Evolutionary conservation across 2,797 vertebrate genomes (phyloP).

Genomic region (Austrolebias charrua): DNA sequence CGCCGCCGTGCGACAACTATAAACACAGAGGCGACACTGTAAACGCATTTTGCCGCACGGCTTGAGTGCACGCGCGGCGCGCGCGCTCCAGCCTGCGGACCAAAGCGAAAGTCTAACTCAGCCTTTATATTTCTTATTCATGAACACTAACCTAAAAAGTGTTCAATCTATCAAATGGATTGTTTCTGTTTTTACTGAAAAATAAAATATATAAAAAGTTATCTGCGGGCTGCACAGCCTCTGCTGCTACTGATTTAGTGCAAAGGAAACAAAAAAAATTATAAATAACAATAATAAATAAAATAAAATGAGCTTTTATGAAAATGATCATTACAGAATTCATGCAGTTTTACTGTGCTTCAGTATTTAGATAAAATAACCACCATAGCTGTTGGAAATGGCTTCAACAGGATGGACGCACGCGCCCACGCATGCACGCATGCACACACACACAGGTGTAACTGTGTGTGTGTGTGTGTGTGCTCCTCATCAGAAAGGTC

Average conservation of each 20-base stretch:
- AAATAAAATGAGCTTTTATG: neutral
- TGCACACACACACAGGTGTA: conserved; percentile 2
- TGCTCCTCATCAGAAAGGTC: conserved; percentile 47
- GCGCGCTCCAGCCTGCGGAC: no score
- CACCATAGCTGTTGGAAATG: neutral
- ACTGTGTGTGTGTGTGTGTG: conserved; percentile 20
- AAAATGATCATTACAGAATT: neutral
- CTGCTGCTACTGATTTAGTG: neutral
- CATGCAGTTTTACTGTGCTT: neutral
- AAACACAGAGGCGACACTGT: no score
- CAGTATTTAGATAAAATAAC: neutral
- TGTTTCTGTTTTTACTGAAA: conserved; percentile 24
- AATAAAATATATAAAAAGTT: conserved; percentile 25
- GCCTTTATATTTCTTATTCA: conserved; percentile 15
- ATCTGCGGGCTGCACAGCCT: neutral
- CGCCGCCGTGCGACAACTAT: no score
- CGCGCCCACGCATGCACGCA: no score
- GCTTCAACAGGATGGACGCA: neutral
- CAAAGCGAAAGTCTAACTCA: no score
- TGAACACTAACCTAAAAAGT: conserved; percentile 4
- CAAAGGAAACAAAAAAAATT: neutral
- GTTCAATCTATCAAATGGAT: conserved; percentile 35
- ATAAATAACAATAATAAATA: no score
- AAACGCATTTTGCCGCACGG: no score
- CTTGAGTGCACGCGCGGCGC: no score